phyloP scores from a whole-genome alignment of 2,113 vertebrate species.

The Chlamydotis undulata region DNA sequence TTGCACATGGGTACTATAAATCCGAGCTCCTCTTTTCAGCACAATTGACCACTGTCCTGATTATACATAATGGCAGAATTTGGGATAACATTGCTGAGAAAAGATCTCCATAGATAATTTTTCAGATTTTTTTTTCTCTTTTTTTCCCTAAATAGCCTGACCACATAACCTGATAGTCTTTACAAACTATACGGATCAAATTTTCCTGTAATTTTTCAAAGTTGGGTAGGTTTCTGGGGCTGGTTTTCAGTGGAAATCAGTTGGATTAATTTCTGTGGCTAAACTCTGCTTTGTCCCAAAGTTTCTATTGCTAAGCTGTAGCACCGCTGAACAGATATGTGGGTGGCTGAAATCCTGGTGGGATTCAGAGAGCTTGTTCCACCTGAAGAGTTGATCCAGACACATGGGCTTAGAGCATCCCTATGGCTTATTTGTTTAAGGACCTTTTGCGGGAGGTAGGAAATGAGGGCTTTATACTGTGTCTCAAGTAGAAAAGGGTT shows the following conservation, averaged over 20 bases:
- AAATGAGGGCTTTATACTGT: neutral
- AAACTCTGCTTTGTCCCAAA: neutral
- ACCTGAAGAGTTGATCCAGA: neutral
- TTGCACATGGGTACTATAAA: neutral
- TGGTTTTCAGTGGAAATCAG: neutral
- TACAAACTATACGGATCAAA: neutral
- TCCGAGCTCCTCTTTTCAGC: neutral
- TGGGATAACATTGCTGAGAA: neutral
- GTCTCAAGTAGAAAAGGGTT: neutral
- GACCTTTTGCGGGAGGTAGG: neutral
- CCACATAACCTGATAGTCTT: neutral
- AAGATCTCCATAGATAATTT: neutral
- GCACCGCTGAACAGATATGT: accelerated
- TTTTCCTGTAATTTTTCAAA: neutral
- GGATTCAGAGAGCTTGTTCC: neutral
- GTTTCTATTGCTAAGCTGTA: neutral
- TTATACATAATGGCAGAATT: neutral
- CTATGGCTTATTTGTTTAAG: neutral
- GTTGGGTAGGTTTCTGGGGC: neutral
- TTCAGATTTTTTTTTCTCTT: neutral
- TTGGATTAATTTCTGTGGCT: neutral
- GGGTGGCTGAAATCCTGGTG: neutral
- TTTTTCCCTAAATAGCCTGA: neutral
- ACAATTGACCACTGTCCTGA: neutral
- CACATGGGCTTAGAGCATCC: neutral